A percentile compares a stretch with the other conserved stretches of the same genome.
phyloP scores from a whole-genome alignment of 2,797 vertebrate genomes.

The Molossus alvarezi region DNA sequence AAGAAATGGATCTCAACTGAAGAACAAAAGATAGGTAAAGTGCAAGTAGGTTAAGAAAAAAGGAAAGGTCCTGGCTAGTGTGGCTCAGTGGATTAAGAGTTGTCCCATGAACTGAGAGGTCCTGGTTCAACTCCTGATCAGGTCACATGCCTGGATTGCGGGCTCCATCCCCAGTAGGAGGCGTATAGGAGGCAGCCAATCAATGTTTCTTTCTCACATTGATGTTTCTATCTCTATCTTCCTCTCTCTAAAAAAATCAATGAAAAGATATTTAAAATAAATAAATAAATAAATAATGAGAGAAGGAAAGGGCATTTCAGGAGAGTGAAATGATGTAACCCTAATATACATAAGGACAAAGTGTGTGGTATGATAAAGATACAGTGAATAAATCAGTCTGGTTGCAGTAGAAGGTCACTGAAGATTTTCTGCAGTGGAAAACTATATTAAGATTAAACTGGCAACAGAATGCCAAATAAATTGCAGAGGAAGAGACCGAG shows the following conservation, averaged over 20 bases:
- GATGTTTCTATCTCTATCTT: no score
- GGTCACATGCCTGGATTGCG: no score
- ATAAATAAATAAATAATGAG: background rate
- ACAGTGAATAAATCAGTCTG: slow-evolving; percentile 29
- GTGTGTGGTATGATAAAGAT: background rate
- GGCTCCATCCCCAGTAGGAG: no score
- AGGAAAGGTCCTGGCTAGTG: background rate
- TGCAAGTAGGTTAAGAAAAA: background rate
- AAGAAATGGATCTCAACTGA: background rate
- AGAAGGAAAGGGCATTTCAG: background rate
- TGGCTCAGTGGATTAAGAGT: no score
- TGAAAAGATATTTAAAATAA: no score
- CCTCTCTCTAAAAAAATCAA: no score
- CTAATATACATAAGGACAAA: background rate
- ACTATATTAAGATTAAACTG: slow-evolving; percentile 61
- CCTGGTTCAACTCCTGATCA: no score
- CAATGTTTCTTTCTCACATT: no score
- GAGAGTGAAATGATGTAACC: background rate
- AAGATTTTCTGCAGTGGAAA: slow-evolving; percentile 30
- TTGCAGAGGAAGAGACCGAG: background rate
- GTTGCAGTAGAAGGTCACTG: slow-evolving; percentile 26
- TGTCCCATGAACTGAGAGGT: no score
- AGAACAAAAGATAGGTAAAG: background rate
- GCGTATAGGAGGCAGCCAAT: no score
- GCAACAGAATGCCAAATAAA: background rate